Evolutionary conservation across 2,888 invertebrate species (phyloP).

Genomic region (Megaustenia siamemsis): DNA sequence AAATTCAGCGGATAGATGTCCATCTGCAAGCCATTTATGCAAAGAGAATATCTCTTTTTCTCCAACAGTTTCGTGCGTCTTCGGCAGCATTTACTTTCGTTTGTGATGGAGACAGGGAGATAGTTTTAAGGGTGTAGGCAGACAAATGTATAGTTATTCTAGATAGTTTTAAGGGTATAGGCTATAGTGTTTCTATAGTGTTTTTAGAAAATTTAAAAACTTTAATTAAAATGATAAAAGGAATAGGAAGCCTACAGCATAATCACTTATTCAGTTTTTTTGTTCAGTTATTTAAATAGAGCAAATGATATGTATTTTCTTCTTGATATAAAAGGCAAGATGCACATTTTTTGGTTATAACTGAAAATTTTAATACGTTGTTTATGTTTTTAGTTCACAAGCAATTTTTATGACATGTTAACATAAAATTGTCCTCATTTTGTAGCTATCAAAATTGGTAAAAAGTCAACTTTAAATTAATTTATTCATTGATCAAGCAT

Average conservation of each 20-base stretch:
- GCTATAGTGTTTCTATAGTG: background rate
- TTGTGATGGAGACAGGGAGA: constrained; percentile 45
- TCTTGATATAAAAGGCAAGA: background rate
- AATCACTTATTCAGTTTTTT: background rate
- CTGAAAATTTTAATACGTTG: background rate
- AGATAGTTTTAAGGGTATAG: background rate
- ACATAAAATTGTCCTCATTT: background rate
- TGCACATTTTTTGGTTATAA: background rate
- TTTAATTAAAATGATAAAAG: background rate
- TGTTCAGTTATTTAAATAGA: constrained; percentile 12
- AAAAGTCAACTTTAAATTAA: no score
- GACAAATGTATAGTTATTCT: background rate
- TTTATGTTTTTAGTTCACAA: background rate
- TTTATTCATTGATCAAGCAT: no score
- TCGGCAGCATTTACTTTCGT: constrained; percentile 43
- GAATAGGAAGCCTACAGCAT: no score
- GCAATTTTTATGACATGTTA: background rate
- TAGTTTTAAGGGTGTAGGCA: constrained; percentile 4
- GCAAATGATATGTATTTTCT: background rate
- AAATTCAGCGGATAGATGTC: constrained; percentile 46
- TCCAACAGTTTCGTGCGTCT: constrained; percentile 42
- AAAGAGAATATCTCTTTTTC: constrained; percentile 34
- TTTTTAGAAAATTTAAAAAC: background rate
- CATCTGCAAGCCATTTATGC: constrained; percentile 33
- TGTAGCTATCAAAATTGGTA: background rate